A percentile compares a stretch with the other conserved stretches of the same genome.
Conservation (phyloP, 2,888 invertebrate genomes). For the Spisula subtruncata region DNA sequence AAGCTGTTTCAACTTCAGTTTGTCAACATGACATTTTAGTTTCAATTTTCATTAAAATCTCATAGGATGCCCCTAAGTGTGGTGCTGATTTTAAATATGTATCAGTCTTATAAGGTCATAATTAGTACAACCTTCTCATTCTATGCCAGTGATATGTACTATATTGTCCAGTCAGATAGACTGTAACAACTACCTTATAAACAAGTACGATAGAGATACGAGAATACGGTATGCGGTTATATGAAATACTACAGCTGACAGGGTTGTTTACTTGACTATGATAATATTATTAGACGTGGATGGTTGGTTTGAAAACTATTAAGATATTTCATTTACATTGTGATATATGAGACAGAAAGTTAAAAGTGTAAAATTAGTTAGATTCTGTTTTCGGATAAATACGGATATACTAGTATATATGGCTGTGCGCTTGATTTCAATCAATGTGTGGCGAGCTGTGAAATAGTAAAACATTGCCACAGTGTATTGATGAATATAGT, state of each 20-base stretch:
- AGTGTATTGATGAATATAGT: background rate
- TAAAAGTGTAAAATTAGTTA: background rate
- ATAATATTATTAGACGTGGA: background rate
- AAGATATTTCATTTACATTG: background rate
- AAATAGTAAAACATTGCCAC: background rate
- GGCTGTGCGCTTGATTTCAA: background rate
- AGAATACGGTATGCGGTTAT: background rate
- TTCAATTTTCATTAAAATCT: too few relatives aligned
- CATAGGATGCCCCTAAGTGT: too few relatives aligned
- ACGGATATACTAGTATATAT: too few relatives aligned
- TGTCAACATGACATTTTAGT: too few relatives aligned
- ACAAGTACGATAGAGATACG: too few relatives aligned
- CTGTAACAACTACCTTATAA: background rate
- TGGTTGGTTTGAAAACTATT: background rate
- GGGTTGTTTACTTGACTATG: background rate
- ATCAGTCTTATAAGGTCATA: too few relatives aligned
- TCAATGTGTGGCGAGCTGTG: background rate
- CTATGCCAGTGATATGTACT: too few relatives aligned
- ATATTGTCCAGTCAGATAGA: background rate
- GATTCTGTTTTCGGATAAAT: too few relatives aligned
- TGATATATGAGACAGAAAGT: background rate
- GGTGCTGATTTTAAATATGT: too few relatives aligned
- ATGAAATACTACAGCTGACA: background rate
- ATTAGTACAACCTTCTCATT: too few relatives aligned
- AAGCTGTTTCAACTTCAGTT: too few relatives aligned